Evolutionary conservation across 2,797 vertebrate species (phyloP).

Genomic region (Xyrichtys novacula): DNA sequence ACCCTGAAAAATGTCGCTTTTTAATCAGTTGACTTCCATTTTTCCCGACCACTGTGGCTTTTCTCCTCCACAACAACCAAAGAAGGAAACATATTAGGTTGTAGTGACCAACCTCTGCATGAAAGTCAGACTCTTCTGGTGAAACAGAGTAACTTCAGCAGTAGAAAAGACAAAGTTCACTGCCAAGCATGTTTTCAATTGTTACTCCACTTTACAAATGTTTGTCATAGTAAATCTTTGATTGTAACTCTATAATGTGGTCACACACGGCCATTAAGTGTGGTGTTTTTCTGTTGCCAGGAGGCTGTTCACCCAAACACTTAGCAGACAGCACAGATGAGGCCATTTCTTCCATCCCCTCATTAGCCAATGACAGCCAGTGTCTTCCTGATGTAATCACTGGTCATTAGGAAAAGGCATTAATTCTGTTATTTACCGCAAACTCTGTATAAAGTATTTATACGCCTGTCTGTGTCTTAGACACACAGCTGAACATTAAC

Average conservation of each 20-base stretch:
- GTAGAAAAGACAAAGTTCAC: not conserved
- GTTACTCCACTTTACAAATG: not conserved
- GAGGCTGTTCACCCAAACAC: conserved; percentile 54
- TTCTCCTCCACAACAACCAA: not conserved
- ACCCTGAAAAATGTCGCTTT: not conserved
- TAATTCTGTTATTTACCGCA: conserved; percentile 76
- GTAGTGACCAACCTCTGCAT: too few relatives aligned
- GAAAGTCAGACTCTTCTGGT: not conserved
- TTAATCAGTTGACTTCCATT: not conserved
- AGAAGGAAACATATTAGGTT: not conserved
- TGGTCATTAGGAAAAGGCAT: conserved; percentile 74
- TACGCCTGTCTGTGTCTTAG: conserved; percentile 54
- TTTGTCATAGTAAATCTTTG: not conserved
- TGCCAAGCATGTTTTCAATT: not conserved
- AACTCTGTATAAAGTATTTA: conserved; percentile 70
- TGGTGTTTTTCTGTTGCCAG: conserved; percentile 53
- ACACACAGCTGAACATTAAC: conserved; percentile 63
- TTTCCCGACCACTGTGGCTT: not conserved
- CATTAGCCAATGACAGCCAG: conserved; percentile 74
- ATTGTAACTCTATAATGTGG: conserved; percentile 6
- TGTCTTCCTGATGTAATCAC: conserved; percentile 79
- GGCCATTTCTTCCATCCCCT: conserved; percentile 63
- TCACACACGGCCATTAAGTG: conserved; percentile 12
- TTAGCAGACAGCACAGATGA: conserved; percentile 62
- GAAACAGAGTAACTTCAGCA: not conserved